Conservation (phyloP, 2,797 vertebrate species). For the Oryzias sinensis region DNA sequence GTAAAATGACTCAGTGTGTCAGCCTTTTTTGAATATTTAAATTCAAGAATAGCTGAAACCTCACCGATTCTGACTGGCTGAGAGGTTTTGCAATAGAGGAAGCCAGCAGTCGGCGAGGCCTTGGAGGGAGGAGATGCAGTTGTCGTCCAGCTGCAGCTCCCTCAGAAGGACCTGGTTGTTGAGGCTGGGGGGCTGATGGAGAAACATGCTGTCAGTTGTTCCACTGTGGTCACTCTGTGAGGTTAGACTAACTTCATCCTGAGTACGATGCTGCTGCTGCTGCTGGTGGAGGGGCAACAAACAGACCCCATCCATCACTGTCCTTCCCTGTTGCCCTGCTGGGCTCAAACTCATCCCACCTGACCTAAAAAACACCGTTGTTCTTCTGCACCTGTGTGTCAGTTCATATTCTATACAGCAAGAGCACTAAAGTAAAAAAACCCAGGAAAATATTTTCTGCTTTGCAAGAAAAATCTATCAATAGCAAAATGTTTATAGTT, state of each 20-base stretch:
- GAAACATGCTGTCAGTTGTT: conserved; percentile 32
- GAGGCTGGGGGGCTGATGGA: conserved; percentile 80
- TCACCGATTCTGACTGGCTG: conserved; percentile 87
- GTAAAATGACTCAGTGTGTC: too few species aligned
- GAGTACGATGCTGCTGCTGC: conserved; percentile 7
- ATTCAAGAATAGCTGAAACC: background rate
- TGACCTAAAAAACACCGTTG: background rate
- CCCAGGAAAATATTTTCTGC: too few species aligned
- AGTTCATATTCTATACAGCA: too few species aligned
- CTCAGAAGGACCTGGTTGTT: conserved; percentile 91
- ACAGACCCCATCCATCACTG: conserved; percentile 49
- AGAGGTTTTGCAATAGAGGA: conserved; percentile 83
- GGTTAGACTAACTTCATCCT: conserved; percentile 50
- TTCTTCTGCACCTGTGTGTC: too few species aligned
- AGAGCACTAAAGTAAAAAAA: too few species aligned
- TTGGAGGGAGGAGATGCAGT: conserved; percentile 83
- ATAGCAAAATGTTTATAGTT: too few species aligned
- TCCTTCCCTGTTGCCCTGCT: conserved; percentile 48
- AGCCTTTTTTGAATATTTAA: too few species aligned
- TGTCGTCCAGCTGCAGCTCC: conserved; percentile 88
- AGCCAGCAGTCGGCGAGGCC: conserved; percentile 84
- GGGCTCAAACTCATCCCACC: conserved; percentile 26
- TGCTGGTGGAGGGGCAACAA: conserved; percentile 8
- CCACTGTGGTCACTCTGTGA: conserved; percentile 17
- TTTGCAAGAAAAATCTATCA: too few species aligned